Evolutionary conservation across 2,888 invertebrate genomes (phyloP).

Genomic region (Tuberolachnus salignus): DNA sequence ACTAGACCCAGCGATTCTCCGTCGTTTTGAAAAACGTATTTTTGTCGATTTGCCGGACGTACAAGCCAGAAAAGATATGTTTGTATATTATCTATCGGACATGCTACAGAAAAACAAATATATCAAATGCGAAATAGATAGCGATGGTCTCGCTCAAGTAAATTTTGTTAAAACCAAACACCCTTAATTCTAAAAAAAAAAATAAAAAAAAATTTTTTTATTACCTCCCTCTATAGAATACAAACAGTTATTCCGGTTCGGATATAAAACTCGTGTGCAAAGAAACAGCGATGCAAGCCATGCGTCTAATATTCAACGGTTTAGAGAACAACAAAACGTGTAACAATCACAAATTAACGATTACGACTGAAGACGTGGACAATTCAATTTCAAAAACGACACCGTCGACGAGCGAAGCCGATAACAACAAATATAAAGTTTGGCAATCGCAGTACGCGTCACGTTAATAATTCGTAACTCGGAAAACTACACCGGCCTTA

Average conservation of each 20-base stretch:
- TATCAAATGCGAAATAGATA: conserved; percentile 64
- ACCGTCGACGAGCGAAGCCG: conserved; percentile 64
- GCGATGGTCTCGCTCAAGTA: conserved; percentile 63
- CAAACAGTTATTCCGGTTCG: conserved; percentile 84
- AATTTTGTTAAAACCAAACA: conserved; percentile 3
- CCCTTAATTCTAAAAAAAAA: not conserved
- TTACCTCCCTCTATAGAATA: conserved; percentile 63
- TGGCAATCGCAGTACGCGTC: conserved; percentile 44
- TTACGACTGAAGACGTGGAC: conserved; percentile 64
- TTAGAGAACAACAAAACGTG: conserved; percentile 62
- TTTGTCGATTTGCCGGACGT: conserved; percentile 77
- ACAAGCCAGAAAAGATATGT: conserved; percentile 72
- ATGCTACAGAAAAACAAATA: conserved; percentile 65
- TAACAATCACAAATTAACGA: conserved; percentile 52
- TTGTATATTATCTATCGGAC: conserved; percentile 68
- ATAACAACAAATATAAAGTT: conserved; percentile 38
- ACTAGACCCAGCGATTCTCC: conserved; percentile 83
- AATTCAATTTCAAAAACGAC: conserved; percentile 68
- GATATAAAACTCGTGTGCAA: conserved; percentile 87
- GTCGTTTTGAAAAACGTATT: conserved; percentile 87
- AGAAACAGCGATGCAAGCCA: conserved; percentile 82
- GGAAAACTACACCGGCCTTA: no score
- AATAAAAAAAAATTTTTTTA: not conserved
- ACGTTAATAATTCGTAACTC: not conserved
- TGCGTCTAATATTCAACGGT: conserved; percentile 70